Evolutionary conservation across 2,113 vertebrate genomes (phyloP).

Genomic region (Pelmatolapia mariae): DNA sequence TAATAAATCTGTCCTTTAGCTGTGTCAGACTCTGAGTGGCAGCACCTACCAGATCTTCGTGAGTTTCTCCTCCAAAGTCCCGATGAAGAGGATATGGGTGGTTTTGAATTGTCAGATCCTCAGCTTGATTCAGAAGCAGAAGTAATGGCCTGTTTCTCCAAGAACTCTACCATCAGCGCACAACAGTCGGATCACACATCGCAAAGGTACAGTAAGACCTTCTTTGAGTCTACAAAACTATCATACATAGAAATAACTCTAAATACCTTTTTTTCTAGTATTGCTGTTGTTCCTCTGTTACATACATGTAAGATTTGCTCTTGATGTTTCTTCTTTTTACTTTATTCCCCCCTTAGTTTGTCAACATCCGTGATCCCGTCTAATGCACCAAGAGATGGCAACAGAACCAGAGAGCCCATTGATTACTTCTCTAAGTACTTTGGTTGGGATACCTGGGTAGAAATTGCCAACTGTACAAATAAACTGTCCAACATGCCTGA

Average conservation of each 20-base stretch:
- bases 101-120: conserved; percentile 36
- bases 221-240: not conserved
- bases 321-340: not conserved
- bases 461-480: conserved; percentile 60
- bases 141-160: conserved; percentile 59
- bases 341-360: not conserved
- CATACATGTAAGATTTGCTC: not conserved
- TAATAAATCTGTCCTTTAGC: conserved; percentile 9
- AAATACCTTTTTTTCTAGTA: fast-evolving
- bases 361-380: not conserved
- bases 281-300: not conserved
- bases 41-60: conserved; percentile 34
- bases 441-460: conserved; percentile 66
- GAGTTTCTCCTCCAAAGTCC: conserved; percentile 66
- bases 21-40: conserved; percentile 36
- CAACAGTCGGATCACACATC: not conserved
- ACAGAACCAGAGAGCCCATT: conserved; percentile 41
- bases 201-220: conserved; percentile 11
- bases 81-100: conserved; percentile 49
- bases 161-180: not conserved
- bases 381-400: not conserved
- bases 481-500: conserved; percentile 14
- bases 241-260: not conserved
- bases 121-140: conserved; percentile 64
- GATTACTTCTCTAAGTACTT: conserved; percentile 71